Evolutionary conservation across 2,797 vertebrate species (phyloP).

Genomic region (Silurus aristotelis): DNA sequence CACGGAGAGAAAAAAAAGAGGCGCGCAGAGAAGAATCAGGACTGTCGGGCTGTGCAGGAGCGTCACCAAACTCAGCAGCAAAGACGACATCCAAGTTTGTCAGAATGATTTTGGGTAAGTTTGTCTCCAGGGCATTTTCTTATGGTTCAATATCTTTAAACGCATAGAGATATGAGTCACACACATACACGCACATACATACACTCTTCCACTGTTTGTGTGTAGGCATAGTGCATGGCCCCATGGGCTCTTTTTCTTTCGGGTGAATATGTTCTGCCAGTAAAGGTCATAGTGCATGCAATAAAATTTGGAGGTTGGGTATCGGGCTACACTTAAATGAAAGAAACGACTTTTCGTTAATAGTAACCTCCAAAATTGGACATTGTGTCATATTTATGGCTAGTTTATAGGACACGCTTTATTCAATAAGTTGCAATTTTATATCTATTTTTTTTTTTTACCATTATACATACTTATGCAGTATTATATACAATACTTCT

Average conservation of each 20-base stretch:
- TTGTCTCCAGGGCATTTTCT: slow-evolving; percentile 12
- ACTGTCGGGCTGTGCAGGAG: slow-evolving; percentile 60
- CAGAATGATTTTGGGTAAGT: slow-evolving; percentile 82
- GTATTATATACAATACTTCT: neutral
- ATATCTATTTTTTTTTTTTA: neutral
- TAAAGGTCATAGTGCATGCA: slow-evolving; percentile 69
- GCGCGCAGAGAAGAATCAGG: slow-evolving; percentile 61
- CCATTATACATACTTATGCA: neutral
- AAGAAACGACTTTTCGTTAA: neutral
- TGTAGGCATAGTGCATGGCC: slow-evolving; percentile 14
- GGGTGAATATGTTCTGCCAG: slow-evolving; percentile 68
- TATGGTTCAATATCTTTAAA: neutral
- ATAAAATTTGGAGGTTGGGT: neutral
- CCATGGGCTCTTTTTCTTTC: slow-evolving; percentile 54
- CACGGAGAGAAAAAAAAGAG: slow-evolving; percentile 45
- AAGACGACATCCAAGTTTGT: slow-evolving; percentile 59
- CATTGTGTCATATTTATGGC: neutral
- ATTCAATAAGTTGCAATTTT: neutral
- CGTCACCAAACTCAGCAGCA: slow-evolving; percentile 59
- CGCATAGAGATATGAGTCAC: neutral
- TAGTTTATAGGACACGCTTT: neutral
- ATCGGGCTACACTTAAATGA: neutral
- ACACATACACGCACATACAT: neutral
- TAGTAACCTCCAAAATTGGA: neutral
- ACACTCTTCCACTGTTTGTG: slow-evolving; percentile 17